These are phyloP conservation scores for Darevskia mixta DNA, from an alignment of 2,797 vertebrate species.

Conservation along the genomic window DNA sequence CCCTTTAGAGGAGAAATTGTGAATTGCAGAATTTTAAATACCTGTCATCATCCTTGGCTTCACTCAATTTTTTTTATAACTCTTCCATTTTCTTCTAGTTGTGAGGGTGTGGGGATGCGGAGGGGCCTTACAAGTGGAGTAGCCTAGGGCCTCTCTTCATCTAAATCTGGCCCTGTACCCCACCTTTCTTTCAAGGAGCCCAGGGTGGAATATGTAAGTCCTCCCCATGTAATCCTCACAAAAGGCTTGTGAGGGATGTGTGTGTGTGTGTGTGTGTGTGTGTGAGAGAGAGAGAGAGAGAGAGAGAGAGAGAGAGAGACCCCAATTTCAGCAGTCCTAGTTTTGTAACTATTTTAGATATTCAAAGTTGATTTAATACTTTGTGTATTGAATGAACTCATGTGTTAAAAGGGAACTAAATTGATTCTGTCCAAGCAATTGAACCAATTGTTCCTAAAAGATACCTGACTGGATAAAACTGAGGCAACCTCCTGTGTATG, in stretches of 20 bases:
- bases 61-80: no score
- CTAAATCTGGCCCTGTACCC: no score
- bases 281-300: no score
- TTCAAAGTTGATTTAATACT: conserved; percentile 57
- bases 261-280: no score
- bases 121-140: no score
- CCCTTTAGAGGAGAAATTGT: no score
- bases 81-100: no score
- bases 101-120: no score
- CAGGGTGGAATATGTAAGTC: background rate
- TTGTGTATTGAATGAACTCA: conserved; percentile 67
- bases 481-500: conserved; percentile 57
- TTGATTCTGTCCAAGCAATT: conserved; percentile 59
- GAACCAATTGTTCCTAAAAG: conserved; percentile 67
- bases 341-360: conserved; percentile 50
- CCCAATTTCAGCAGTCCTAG: conserved; percentile 34
- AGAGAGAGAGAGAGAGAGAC: no score
- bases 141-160: no score
- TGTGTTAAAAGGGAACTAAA: conserved; percentile 70
- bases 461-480: conserved; percentile 54
- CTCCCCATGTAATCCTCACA: background rate
- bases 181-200: background rate
- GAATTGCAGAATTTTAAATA: no score
- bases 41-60: no score
- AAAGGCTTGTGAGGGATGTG: background rate